Evolutionary conservation across 1,140 invertebrate species (phyloP).

Genomic region (Bombus turneri): DNA sequence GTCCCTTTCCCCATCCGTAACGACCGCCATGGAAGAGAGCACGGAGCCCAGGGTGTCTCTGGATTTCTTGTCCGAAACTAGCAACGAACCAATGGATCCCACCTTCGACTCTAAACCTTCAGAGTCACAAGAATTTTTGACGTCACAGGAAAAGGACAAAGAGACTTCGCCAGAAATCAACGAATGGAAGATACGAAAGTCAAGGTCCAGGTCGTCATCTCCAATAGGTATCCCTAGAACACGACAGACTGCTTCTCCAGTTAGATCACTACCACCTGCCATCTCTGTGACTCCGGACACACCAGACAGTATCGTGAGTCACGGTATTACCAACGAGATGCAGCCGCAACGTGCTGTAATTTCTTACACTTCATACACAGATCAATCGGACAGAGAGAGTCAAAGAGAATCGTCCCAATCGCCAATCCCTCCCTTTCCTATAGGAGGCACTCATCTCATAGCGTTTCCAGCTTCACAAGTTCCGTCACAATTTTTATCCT

Average conservation of each 20-base stretch:
- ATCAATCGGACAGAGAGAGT: slow-evolving; percentile 30
- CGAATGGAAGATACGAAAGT: slow-evolving; percentile 30
- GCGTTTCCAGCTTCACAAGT: slow-evolving; percentile 74
- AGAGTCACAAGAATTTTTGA: slow-evolving; percentile 8
- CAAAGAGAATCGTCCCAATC: slow-evolving; percentile 64
- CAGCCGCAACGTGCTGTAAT: slow-evolving; percentile 76
- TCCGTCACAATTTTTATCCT: slow-evolving; percentile 70
- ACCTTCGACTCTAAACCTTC: slow-evolving; percentile 24
- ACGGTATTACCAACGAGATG: slow-evolving; percentile 43
- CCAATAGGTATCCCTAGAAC: slow-evolving; percentile 53
- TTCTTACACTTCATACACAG: slow-evolving; percentile 66
- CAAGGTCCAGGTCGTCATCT: slow-evolving; percentile 72
- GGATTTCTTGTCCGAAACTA: not conserved
- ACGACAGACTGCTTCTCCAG: slow-evolving; percentile 78
- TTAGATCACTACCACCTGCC: slow-evolving; percentile 78
- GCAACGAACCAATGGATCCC: not conserved
- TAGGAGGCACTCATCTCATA: slow-evolving; percentile 63
- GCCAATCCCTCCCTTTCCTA: slow-evolving; percentile 36
- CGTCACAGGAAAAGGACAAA: slow-evolving; percentile 18
- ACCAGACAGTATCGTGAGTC: slow-evolving; percentile 42
- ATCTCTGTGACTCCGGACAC: slow-evolving; percentile 80
- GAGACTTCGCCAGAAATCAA: slow-evolving; percentile 19
- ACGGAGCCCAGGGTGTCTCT: slow-evolving; percentile 30
- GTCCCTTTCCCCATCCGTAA: slow-evolving; percentile 15
- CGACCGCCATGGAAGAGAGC: slow-evolving; percentile 1